Conservation (phyloP, 2,888 invertebrate species). For the Oscheius sp. region DNA sequence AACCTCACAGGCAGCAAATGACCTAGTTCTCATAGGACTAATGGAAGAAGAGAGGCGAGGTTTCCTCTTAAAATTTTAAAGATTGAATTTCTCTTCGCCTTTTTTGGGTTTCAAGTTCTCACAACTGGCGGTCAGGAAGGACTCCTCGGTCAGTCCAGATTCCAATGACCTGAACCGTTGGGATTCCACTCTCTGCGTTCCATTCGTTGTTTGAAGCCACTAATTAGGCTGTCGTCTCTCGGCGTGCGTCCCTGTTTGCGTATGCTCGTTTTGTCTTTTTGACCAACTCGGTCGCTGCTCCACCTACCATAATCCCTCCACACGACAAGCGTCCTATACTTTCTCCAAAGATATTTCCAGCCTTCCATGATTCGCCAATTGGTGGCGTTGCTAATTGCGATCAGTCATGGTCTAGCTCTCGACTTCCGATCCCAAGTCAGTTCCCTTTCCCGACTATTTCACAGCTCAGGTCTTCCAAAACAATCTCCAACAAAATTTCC, state of each 20-base stretch:
- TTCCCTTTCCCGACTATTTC: neutral
- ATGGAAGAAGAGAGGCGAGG: too few relatives aligned
- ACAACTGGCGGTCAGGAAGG: too few relatives aligned
- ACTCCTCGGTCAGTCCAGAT: too few relatives aligned
- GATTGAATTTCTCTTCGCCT: too few relatives aligned
- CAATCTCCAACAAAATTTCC: conserved; percentile 13
- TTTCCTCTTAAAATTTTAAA: too few relatives aligned
- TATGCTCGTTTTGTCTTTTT: conserved; percentile 31
- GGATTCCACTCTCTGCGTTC: neutral
- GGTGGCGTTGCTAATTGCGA: too few relatives aligned
- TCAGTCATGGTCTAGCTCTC: neutral
- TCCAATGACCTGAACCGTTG: too few relatives aligned
- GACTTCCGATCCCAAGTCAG: conserved; percentile 18
- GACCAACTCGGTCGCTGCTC: neutral
- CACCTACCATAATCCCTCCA: conserved; percentile 28
- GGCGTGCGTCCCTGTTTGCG: conserved; percentile 26
- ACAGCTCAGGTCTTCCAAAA: conserved; percentile 7
- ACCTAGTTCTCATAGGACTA: too few relatives aligned
- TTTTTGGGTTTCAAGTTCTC: too few relatives aligned
- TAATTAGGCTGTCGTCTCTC: conserved; percentile 18
- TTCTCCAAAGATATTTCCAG: neutral
- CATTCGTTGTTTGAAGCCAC: conserved; percentile 10
- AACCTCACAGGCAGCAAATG: too few relatives aligned
- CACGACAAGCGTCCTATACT: conserved; percentile 10
- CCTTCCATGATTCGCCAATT: conserved; percentile 7